Base-by-base conservation (phyloP, 2,113 vertebrate species). In the Xyliphius kryptos region DNA sequence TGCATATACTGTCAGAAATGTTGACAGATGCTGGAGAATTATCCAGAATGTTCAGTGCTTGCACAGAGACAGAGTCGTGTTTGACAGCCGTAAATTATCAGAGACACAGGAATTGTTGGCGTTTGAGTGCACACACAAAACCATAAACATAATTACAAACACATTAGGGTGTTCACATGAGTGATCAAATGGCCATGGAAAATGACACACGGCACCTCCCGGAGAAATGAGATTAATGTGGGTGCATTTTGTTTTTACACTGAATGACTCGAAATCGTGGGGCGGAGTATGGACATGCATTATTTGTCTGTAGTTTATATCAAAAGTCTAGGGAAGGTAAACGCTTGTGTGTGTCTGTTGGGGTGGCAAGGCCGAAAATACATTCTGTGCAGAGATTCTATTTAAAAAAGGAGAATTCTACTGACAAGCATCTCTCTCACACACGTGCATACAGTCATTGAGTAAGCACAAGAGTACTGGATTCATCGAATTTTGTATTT, bases 31-130 rank as follows among this genome's bases (percentile, higher is more conserved):
- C 73, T 58, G 44, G 74, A 83, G 81, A 84, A 85, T 87, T 85
- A 86, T 85, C 43, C 44, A 71, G 77, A 79, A 82, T 83, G 81
- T 81, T 74, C 76, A 73, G 80, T 77, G 82, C 81, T 87, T 84
- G 79, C 80, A 82, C 81, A 74, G 47, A 74, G 75, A 77, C 75
- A n/a, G n/a, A 74, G 77, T 76, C 47, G 65, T 55, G 72, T 79
- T 79, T 83, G 84, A 85, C 85, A 87, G 85, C 79, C 81, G 81
- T 84, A 82, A 87, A 89, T 84, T 85, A 89, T 83, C 71, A 73
- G 81, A 40, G 58, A n/a, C 16, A 69, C 72, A 79, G 80, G 76
- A 74, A 81, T 74, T 76, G 72, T 79, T 77, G 73, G 41, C 26
- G 70, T 59, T 79, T 80, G 77, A 83, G 74, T 72, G 40, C 65